A percentile compares a stretch with the other conserved stretches of the same genome.
These are phyloP conservation scores for Metalampra italica DNA, from an alignment of 2,888 invertebrate species.

Conservation along the genomic window DNA sequence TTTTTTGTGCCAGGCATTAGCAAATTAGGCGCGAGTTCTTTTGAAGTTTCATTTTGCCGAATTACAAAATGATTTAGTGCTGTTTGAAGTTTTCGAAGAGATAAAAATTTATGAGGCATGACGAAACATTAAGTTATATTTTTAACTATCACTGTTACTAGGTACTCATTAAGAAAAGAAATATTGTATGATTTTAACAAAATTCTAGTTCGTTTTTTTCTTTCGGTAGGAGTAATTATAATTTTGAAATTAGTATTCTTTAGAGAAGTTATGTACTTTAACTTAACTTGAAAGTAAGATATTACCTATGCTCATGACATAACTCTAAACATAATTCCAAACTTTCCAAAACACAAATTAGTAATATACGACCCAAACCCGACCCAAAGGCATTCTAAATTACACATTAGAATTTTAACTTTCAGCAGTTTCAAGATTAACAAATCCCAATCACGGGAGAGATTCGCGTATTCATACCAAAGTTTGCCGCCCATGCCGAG, in stretches of 20 bases:
- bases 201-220: too few species aligned
- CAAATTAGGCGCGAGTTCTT: conserved; percentile 35
- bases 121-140: too few species aligned
- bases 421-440: conserved; percentile 64
- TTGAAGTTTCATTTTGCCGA: conserved; percentile 5
- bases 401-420: conserved; percentile 66
- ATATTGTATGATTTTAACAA: too few species aligned
- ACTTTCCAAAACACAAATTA: background rate
- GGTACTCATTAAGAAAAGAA: too few species aligned
- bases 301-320: background rate
- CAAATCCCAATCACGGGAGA: conserved; percentile 70
- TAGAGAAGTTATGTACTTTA: background rate
- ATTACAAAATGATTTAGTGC: background rate
- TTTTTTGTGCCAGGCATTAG: conserved; percentile 39
- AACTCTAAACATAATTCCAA: background rate
- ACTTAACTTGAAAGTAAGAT: background rate
- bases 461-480: conserved; percentile 55
- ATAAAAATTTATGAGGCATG: background rate
- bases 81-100: background rate
- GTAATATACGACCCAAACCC: background rate
- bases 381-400: conserved; percentile 5
- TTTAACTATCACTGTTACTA: too few species aligned
- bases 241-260: background rate
- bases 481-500: conserved; percentile 54
- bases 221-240: too few species aligned